Percentiles rank a stretch among this genome's conserved stretches.
These are phyloP conservation scores for Leptinotarsa juncta DNA, from an alignment of 2,888 invertebrate genomes.

Conservation along the genomic window DNA sequence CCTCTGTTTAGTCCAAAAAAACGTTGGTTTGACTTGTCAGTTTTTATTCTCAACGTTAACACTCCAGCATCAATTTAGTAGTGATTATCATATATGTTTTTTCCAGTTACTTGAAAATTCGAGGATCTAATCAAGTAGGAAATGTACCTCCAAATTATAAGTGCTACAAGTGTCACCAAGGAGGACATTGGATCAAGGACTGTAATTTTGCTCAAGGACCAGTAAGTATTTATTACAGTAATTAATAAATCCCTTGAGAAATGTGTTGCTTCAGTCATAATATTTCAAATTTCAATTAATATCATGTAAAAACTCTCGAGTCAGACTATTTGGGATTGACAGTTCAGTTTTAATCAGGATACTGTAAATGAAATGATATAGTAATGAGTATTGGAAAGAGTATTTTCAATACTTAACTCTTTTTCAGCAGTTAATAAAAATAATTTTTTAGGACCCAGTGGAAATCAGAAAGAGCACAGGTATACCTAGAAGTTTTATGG, in stretches of 20 bases:
- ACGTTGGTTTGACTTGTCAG: no score
- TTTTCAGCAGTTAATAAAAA: not conserved
- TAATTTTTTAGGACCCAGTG: constrained; percentile 70
- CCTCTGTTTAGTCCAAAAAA: no score
- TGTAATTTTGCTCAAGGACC: constrained; percentile 81
- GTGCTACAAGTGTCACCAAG: constrained; percentile 94
- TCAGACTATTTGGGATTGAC: no score
- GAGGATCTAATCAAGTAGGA: constrained; percentile 89
- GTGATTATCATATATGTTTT: constrained; percentile 40
- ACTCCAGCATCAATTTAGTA: no score
- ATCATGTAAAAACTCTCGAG: no score
- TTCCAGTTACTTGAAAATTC: constrained; percentile 88
- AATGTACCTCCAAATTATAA: constrained; percentile 91
- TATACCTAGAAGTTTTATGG: constrained; percentile 96
- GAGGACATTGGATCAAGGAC: constrained; percentile 98
- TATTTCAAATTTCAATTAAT: no score
- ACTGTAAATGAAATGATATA: no score
- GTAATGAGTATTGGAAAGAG: no score
- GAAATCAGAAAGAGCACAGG: constrained; percentile 96
- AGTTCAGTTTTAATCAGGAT: no score
- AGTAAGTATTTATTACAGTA: constrained; percentile 58
- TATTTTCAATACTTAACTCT: not conserved
- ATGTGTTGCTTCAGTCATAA: no score
- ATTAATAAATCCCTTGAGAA: no score
- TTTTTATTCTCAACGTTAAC: no score